Conservation (phyloP, 2,888 invertebrate species). For the Amiota minor region DNA sequence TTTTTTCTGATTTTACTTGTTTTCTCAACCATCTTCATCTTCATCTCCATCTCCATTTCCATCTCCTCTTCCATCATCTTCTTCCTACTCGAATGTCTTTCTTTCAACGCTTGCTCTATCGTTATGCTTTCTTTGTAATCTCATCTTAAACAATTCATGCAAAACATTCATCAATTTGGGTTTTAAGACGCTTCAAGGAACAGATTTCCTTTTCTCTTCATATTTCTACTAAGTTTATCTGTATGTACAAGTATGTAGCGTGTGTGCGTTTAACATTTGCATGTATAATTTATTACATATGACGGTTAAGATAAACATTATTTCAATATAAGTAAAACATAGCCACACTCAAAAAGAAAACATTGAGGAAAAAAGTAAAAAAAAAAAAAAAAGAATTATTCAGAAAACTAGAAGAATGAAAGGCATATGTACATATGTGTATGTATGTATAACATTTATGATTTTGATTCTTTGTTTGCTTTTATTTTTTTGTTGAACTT, state of each 20-base stretch:
- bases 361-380: too few relatives aligned
- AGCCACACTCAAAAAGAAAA: not conserved
- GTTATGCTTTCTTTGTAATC: slow-evolving; percentile 1
- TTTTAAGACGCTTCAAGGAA: not conserved
- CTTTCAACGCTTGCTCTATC: not conserved
- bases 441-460: too few relatives aligned
- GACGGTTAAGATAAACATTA: slow-evolving; percentile 2
- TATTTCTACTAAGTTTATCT: not conserved
- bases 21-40: not conserved
- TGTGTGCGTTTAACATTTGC: not conserved
- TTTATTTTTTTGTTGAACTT: too few relatives aligned
- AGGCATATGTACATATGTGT: too few relatives aligned
- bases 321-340: not conserved
- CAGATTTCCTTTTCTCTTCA: not conserved
- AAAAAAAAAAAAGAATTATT: too few relatives aligned
- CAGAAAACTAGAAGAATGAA: too few relatives aligned
- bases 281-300: slow-evolving; percentile 10
- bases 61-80: not conserved
- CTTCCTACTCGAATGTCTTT: not conserved
- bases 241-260: not conserved
- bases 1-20: slow-evolving; percentile 30
- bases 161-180: slow-evolving; percentile 62
- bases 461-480: too few relatives aligned
- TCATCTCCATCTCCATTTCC: not conserved
- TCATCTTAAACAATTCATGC: slow-evolving; percentile 50